Evolutionary conservation across 2,797 vertebrate species (phyloP).

Genomic region (Propithecus deckenii): DNA sequence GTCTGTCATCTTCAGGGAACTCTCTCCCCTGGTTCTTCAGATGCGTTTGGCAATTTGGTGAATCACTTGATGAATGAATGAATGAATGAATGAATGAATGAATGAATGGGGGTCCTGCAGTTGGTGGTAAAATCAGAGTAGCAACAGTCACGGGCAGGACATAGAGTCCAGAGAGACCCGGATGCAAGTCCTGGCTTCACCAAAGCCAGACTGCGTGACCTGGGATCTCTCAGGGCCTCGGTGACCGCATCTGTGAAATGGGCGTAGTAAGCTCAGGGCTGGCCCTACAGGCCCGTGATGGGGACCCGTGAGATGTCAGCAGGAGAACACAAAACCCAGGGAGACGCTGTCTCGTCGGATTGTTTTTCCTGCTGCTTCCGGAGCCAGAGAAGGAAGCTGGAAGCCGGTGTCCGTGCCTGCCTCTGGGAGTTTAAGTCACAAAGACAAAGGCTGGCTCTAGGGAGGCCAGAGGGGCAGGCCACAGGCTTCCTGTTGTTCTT

Average conservation of each 20-base stretch:
- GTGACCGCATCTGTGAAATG: background rate
- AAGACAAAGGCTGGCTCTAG: conserved; percentile 29
- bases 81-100: background rate
- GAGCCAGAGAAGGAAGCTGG: conserved; percentile 25
- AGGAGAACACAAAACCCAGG: background rate
- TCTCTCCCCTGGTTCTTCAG: background rate
- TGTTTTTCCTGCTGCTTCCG: background rate
- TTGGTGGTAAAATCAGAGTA: background rate
- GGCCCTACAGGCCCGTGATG: background rate
- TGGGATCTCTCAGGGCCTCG: background rate
- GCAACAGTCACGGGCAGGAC: background rate
- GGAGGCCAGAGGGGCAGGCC: conserved; percentile 11
- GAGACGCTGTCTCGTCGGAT: background rate
- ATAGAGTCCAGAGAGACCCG: background rate
- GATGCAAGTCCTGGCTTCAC: background rate
- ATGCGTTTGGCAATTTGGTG: background rate
- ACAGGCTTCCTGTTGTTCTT: conserved; percentile 73
- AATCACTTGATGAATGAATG: background rate
- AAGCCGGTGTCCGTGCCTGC: background rate
- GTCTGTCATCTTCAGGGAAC: background rate
- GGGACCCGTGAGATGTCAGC: background rate
- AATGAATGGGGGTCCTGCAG: background rate
- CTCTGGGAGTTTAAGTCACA: background rate
- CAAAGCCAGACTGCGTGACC: background rate
- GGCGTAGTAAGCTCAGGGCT: background rate